Evolutionary conservation across 2,113 vertebrate genomes (phyloP).

Genomic region (Pitta sordida): DNA sequence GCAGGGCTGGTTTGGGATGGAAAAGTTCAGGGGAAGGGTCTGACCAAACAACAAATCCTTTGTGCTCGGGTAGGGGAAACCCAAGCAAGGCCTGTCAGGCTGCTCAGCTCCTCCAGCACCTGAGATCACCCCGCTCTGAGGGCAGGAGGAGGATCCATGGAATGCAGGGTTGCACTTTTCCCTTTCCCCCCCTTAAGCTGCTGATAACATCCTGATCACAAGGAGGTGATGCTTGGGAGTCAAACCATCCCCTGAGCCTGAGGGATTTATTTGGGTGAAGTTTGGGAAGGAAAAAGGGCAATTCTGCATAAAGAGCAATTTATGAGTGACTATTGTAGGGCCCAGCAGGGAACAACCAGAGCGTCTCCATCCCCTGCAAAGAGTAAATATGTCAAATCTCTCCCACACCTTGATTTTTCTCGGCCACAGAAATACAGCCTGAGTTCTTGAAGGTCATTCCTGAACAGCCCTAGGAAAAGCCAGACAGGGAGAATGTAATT

Average conservation of each 20-base stretch:
- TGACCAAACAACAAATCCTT: neutral
- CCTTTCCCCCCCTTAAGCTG: neutral
- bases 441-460: neutral
- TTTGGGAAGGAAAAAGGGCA: neutral
- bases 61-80: neutral
- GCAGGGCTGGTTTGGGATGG: neutral
- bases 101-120: neutral
- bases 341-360: fast-evolving
- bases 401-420: neutral
- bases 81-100: neutral
- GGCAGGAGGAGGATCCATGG: neutral
- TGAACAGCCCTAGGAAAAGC: neutral
- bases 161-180: fast-evolving
- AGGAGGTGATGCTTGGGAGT: fast-evolving
- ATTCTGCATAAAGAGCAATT: fast-evolving
- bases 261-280: neutral
- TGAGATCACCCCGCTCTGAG: neutral
- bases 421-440: neutral
- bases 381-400: neutral
- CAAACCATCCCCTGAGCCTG: neutral
- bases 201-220: neutral
- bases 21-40: neutral
- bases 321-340: neutral
- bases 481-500: neutral
- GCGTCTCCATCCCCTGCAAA: neutral